Percentiles rank a stretch among this genome's conserved stretches.
Conservation (phyloP, 2,113 vertebrate genomes). For the Callionymus lyra region DNA sequence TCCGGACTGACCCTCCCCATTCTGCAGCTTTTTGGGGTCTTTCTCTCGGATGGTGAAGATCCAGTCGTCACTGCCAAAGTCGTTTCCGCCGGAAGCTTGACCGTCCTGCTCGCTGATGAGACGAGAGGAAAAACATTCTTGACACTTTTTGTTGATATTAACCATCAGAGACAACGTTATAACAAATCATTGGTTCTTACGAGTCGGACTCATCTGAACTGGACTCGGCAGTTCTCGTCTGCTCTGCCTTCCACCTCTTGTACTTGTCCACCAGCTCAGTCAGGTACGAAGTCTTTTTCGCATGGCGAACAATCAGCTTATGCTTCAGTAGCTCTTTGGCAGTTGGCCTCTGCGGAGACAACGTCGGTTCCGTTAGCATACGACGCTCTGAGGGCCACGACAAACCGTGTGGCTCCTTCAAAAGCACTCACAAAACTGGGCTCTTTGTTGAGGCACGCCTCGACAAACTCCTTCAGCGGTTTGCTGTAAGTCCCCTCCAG, state of each 20-base stretch:
- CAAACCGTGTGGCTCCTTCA: too few relatives aligned
- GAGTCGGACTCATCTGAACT: slow-evolving; percentile 90
- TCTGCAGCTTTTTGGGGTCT: slow-evolving; percentile 87
- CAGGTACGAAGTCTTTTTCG: slow-evolving; percentile 94
- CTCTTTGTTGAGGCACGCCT: slow-evolving; percentile 95
- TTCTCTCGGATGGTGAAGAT: slow-evolving; percentile 94
- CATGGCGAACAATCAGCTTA: slow-evolving; percentile 89
- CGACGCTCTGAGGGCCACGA: neutral
- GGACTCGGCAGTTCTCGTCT: slow-evolving; percentile 77
- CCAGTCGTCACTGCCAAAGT: slow-evolving; percentile 82
- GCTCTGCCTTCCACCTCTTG: slow-evolving; percentile 92
- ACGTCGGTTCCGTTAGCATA: neutral
- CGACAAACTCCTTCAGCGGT: slow-evolving; percentile 91
- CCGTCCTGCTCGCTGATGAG: slow-evolving; percentile 80
- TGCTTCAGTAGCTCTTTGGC: slow-evolving; percentile 97
- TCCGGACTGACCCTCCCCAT: slow-evolving; percentile 75
- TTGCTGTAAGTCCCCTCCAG: slow-evolving; percentile 95
- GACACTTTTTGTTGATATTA: neutral
- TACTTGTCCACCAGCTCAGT: slow-evolving; percentile 94
- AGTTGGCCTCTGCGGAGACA: slow-evolving; percentile 78
- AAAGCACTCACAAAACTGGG: slow-evolving; percentile 86
- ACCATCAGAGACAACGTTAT: too few relatives aligned
- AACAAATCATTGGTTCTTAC: slow-evolving; percentile 58
- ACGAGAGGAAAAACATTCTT: neutral
- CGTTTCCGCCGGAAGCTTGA: slow-evolving; percentile 85